Percentiles rank a stretch among this genome's conserved stretches.
phyloP scores from a whole-genome alignment of 2,113 vertebrate genomes.

The Pycnonotus jocosus region DNA sequence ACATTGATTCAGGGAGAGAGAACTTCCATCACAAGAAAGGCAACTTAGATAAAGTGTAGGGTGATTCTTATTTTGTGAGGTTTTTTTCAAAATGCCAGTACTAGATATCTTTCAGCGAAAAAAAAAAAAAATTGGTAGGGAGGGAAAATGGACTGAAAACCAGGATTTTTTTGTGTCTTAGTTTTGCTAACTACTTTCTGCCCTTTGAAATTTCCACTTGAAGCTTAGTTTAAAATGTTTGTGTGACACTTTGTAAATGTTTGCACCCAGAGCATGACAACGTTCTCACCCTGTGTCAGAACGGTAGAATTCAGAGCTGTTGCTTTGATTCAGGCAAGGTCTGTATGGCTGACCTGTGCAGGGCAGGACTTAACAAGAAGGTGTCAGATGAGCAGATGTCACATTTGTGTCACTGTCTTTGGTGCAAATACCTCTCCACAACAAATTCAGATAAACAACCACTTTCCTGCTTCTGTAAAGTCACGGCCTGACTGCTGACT shows the following conservation, averaged over 20 bases:
- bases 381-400: fast-evolving
- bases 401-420: fast-evolving
- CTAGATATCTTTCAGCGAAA: neutral
- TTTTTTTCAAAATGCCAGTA: neutral
- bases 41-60: neutral
- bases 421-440: neutral
- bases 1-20: neutral
- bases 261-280: fast-evolving
- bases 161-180: neutral
- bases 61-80: neutral
- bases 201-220: neutral
- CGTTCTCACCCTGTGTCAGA: fast-evolving
- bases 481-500: fast-evolving
- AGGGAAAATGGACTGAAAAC: neutral
- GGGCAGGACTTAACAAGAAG: fast-evolving
- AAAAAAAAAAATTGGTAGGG: neutral
- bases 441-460: fast-evolving
- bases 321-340: neutral
- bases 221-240: neutral
- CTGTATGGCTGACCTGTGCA: fast-evolving
- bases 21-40: neutral
- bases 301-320: neutral
- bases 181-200: neutral
- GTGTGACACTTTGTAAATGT: neutral
- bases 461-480: neutral